Conservation (phyloP, 2,888 invertebrate genomes). For the Cataglyphis albicans region DNA sequence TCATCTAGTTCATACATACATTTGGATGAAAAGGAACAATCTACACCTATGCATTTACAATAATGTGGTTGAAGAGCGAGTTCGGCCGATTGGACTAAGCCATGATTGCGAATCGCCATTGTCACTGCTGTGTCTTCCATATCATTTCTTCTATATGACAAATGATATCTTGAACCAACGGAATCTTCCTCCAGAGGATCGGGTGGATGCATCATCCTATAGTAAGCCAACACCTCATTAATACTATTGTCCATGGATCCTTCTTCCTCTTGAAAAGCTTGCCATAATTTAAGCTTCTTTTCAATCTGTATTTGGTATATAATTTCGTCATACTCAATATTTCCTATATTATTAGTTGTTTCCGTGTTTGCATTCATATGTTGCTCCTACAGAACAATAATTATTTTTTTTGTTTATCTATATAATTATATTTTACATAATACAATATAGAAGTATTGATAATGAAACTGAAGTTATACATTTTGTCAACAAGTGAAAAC, state of each 20-base stretch:
- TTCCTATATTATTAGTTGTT: constrained; percentile 47
- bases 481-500: background rate
- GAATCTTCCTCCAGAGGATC: constrained; percentile 79
- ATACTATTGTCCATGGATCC: constrained; percentile 91
- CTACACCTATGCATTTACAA: constrained; percentile 57
- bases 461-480: background rate
- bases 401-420: background rate
- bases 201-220: constrained; percentile 86
- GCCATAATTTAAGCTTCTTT: constrained; percentile 88
- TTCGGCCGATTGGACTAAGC: constrained; percentile 85
- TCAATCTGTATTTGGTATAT: constrained; percentile 73
- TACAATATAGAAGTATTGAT: background rate
- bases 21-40: constrained; percentile 62
- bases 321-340: constrained; percentile 73
- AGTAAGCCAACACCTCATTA: constrained; percentile 89
- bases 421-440: background rate
- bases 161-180: constrained; percentile 72
- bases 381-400: constrained; percentile 57
- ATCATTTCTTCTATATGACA: constrained; percentile 86
- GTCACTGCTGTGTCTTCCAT: constrained; percentile 91
- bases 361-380: constrained; percentile 49
- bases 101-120: constrained; percentile 92
- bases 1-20: constrained; percentile 45
- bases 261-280: constrained; percentile 89
- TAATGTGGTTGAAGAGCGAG: constrained; percentile 68